Evolutionary conservation across 35 echinoderm and acorn worm genomes (phyloP), one percentile per base, ranked within the genome.

Genomic region (Heliocidaris erythrogramma): DNA sequence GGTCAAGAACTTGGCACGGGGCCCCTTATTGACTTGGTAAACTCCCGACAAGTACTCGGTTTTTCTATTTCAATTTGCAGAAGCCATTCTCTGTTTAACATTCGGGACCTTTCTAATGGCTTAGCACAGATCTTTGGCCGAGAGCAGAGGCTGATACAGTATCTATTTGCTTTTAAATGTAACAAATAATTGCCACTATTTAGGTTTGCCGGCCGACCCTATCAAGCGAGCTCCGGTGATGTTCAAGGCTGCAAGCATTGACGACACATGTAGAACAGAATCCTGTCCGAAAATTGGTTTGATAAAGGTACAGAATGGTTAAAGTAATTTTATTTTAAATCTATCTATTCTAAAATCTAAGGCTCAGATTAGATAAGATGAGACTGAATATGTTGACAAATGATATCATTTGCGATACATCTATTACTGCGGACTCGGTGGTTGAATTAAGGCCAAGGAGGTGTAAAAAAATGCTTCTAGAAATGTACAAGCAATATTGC

Each of bases 1-100:
- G 91, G 91, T 92, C 91, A 92, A 92, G 91, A 92, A 92, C 91
- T 92, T 92, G 48, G 47, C 50, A 59, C 91, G 48, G 50, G 47
- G 91, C 31, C 47, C 87, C 49, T 32, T 92, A 59, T 92, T 92
- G 47, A 92, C 91, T 59, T 13, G 49, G 91, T 92, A 92, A 92
- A 92, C 91, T 29, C 48, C 47, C 48, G 87, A 24, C 29, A 92
- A 92, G 49, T 49, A 53, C 31, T 59, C 49, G 50, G n/a, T 92
- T 92, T 92, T 59, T 78, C 47, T 89, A 24, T 89, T 89, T 89
- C 87, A 89, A 89, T 89, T 89, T 89, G 87, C 87, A 47, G 87
- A 89, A 89, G 31, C 18, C 16, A 48, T 89, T 47, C 31, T 7
- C 31, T 89, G 87, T 89, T 13, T 47, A 89, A 89, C 47, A 48